Percentiles rank a stretch among this genome's conserved stretches.
phyloP scores from a whole-genome alignment of 2,113 vertebrate genomes.

The Amblyopsis rosae region DNA sequence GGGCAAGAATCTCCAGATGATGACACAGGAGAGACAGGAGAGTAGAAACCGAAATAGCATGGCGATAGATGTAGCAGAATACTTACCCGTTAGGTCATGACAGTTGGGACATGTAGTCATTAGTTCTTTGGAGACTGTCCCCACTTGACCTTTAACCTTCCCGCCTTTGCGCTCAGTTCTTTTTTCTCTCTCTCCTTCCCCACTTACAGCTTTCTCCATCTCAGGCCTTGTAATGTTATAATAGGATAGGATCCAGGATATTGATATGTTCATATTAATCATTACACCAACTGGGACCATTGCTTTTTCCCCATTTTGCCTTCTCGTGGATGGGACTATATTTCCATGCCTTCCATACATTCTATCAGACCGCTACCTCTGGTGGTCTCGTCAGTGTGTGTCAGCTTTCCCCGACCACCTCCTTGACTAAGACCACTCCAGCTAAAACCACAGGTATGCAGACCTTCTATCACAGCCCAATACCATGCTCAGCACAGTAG shows the following conservation, averaged over 20 bases:
- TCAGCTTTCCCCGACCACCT: conserved; percentile 42
- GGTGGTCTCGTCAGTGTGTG: conserved; percentile 56
- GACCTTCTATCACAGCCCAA: conserved; percentile 39
- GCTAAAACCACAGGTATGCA: conserved; percentile 40
- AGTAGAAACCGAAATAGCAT: not conserved
- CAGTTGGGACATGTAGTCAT: not conserved
- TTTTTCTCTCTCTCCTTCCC: not conserved
- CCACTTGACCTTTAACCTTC: not conserved
- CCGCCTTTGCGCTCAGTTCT: not conserved
- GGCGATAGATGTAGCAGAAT: not conserved
- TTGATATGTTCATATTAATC: conserved; percentile 44
- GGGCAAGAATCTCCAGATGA: not conserved
- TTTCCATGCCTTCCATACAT: conserved; percentile 37
- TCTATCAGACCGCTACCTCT: conserved; percentile 43
- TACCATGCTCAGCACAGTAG: conserved; percentile 11
- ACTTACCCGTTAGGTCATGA: not conserved
- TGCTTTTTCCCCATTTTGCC: conserved; percentile 33
- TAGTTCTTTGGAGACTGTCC: conserved; percentile 8
- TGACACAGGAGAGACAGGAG: conserved; percentile 5
- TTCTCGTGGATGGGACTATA: conserved; percentile 28
- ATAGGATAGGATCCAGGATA: conserved; percentile 30
- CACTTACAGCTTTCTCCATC: conserved; percentile 1
- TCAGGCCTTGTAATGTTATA: conserved; percentile 15
- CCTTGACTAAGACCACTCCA: conserved; percentile 27
- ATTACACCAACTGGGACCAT: conserved; percentile 32